These are phyloP conservation scores for Drosophila ustulata DNA, from an alignment of 2,888 invertebrate species.

Conservation along the genomic window DNA sequence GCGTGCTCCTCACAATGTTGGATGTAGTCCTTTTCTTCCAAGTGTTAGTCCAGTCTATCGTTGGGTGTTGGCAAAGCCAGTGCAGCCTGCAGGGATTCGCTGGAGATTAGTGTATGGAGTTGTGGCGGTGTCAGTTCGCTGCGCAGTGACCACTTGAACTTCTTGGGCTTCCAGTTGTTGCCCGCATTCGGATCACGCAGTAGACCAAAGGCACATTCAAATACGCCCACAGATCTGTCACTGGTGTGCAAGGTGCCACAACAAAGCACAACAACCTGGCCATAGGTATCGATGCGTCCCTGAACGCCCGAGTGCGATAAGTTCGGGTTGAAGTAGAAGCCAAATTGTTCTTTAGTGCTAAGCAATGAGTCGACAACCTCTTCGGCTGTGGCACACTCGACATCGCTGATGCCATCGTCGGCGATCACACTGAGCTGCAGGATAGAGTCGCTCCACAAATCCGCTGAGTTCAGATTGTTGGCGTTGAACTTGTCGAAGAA, in stretches of 20 bases:
- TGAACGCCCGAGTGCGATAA: constrained; percentile 86
- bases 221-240: constrained; percentile 87
- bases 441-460: constrained; percentile 87
- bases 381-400: constrained; percentile 56
- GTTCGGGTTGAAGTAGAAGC: constrained; percentile 88
- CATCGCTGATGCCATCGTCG: constrained; percentile 65
- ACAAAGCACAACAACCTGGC: constrained; percentile 87
- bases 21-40: neutral
- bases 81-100: constrained; percentile 71
- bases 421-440: constrained; percentile 74
- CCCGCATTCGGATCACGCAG: constrained; percentile 87
- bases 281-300: constrained; percentile 87
- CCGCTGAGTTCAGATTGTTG: constrained; percentile 85
- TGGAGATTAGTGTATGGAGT: constrained; percentile 65
- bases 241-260: constrained; percentile 88
- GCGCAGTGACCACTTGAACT: constrained; percentile 85
- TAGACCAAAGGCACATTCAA: constrained; percentile 88
- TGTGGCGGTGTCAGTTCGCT: constrained; percentile 73
- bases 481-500: constrained; percentile 86
- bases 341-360: constrained; percentile 84
- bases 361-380: constrained; percentile 83
- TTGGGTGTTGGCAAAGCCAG: constrained; percentile 73
- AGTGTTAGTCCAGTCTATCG: constrained; percentile 59
- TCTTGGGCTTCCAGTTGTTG: constrained; percentile 90
- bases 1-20: neutral